Conservation (phyloP, 2,797 vertebrate genomes). For the Helarctos malayanus region DNA sequence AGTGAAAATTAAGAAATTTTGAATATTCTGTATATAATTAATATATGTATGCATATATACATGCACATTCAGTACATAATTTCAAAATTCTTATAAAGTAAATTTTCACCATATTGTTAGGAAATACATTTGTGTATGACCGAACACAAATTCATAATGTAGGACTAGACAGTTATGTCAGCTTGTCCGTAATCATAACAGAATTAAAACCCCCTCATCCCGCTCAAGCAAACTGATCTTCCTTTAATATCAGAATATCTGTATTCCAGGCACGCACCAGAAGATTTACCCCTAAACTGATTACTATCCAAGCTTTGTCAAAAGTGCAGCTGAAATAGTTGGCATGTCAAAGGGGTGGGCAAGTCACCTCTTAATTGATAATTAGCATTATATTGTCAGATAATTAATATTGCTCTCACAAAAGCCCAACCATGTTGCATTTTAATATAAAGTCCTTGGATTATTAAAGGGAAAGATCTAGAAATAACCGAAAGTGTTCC, state of each 20-base stretch:
- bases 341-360: not conserved
- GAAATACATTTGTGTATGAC: not conserved
- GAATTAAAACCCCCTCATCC: not conserved
- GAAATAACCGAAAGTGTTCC: slow-evolving; percentile 17
- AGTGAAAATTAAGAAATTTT: slow-evolving; percentile 29
- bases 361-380: not conserved
- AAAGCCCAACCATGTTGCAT: not conserved
- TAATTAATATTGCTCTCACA: slow-evolving; percentile 18
- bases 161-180: not conserved
- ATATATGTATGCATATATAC: not conserved
- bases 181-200: not conserved
- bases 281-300: not conserved
- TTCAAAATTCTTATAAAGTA: slow-evolving; percentile 15
- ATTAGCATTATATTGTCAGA: not conserved
- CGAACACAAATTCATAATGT: not conserved
- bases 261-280: not conserved
- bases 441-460: not conserved
- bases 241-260: not conserved
- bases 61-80: not conserved
- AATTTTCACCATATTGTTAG: not conserved
- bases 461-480: slow-evolving; percentile 38
- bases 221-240: not conserved
- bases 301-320: not conserved
- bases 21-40: not conserved
- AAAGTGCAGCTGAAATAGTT: not conserved